These are phyloP conservation scores for Rapana venosa DNA, from an alignment of 2,888 invertebrate genomes.

Conservation along the genomic window DNA sequence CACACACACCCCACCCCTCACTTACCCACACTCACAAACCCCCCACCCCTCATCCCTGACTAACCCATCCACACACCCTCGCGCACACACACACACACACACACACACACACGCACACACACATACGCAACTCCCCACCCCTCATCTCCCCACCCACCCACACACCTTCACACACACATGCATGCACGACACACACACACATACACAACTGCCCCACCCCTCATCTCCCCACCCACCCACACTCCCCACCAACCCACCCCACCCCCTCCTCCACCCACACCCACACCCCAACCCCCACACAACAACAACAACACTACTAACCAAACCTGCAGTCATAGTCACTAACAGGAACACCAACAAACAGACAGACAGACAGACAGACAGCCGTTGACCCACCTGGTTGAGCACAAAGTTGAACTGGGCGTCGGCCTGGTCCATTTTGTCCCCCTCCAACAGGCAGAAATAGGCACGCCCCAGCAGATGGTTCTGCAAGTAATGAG, in stretches of 20 bases:
- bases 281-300: too few species aligned
- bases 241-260: too few species aligned
- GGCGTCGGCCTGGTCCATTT: constrained; percentile 99
- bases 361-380: too few species aligned
- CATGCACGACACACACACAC: neutral
- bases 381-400: constrained; percentile 79
- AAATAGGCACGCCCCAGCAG: constrained; percentile 98
- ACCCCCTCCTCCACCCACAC: too few species aligned
- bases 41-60: too few species aligned
- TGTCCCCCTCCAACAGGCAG: constrained; percentile 97
- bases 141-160: neutral
- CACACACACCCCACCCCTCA: too few species aligned
- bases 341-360: neutral
- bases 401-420: constrained; percentile 99
- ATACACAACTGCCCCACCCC: neutral
- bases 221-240: neutral
- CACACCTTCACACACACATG: neutral
- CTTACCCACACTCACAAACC: too few species aligned
- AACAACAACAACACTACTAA: neutral
- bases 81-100: too few species aligned
- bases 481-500: constrained; percentile 86
- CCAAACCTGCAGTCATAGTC: neutral
- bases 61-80: too few species aligned
- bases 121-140: too few species aligned
- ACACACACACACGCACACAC: too few species aligned